Evolutionary conservation across 2,888 invertebrate species (phyloP).

Genomic region (Hemicrepidius hirtus): DNA sequence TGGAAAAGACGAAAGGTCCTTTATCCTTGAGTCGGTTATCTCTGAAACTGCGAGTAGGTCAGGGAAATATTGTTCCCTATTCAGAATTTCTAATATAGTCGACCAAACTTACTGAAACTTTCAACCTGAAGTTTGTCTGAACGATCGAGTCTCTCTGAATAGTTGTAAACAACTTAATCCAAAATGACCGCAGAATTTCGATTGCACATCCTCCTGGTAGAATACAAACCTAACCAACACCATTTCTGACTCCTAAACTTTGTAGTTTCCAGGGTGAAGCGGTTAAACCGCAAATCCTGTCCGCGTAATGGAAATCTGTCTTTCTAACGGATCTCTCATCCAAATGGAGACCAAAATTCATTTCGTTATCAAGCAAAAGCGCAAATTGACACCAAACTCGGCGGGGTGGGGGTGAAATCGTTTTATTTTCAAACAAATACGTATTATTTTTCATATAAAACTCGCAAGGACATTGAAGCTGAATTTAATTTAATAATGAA

Average conservation of each 20-base stretch:
- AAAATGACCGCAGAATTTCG: neutral
- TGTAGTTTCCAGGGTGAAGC: neutral
- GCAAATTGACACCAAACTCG: neutral
- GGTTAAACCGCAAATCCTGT: constrained; percentile 13
- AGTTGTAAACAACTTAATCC: constrained; percentile 1
- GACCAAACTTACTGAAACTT: too few relatives aligned
- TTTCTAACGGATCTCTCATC: neutral
- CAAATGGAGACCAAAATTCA: neutral
- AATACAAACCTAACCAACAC: neutral
- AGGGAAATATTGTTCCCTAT: too few relatives aligned
- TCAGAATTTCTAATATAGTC: too few relatives aligned
- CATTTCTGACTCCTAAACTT: neutral
- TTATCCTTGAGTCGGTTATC: too few relatives aligned
- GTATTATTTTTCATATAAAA: too few relatives aligned
- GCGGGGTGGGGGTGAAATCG: neutral
- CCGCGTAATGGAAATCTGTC: constrained; percentile 9
- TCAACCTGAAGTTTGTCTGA: neutral
- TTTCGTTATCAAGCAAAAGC: neutral
- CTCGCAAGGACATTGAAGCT: too few relatives aligned
- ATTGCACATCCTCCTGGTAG: neutral
- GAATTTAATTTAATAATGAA: too few relatives aligned
- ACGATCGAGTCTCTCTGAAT: too few relatives aligned
- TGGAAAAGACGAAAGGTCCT: too few relatives aligned
- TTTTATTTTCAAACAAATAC: too few relatives aligned
- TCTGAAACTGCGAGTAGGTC: too few relatives aligned